These are phyloP conservation scores for Drosophila atripex DNA, from an alignment of 2,888 invertebrate species.

Conservation along the genomic window DNA sequence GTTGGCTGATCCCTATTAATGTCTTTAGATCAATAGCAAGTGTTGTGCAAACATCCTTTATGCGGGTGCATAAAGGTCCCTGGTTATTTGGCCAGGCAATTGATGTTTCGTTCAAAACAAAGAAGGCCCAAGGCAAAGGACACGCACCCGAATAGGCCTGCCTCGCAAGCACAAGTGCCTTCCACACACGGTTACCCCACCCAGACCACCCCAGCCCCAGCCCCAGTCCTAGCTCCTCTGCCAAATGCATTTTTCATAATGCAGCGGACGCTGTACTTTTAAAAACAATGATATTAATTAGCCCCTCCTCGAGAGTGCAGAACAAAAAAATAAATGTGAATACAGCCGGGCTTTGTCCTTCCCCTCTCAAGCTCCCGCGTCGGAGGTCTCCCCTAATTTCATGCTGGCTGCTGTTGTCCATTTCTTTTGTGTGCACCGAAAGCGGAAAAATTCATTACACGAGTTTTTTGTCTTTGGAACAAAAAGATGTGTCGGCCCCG, in stretches of 20 bases:
- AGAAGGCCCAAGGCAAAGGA: conserved; percentile 6
- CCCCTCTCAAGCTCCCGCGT: conserved; percentile 6
- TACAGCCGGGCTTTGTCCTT: conserved; percentile 55
- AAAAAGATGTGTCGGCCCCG: conserved; percentile 42
- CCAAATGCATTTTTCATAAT: conserved; percentile 70
- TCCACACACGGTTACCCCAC: conserved; percentile 2
- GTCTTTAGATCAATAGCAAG: conserved; percentile 65
- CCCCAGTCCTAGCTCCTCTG: background rate
- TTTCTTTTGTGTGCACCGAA: conserved; percentile 66
- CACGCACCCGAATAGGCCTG: background rate
- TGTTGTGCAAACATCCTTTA: conserved; percentile 73
- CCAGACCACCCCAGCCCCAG: background rate
- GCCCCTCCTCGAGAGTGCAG: conserved; percentile 62
- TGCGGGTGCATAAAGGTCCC: conserved; percentile 52
- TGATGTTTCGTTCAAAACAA: conserved; percentile 47
- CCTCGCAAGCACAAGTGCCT: conserved; percentile 13
- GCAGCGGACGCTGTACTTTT: conserved; percentile 57
- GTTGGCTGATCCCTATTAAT: background rate
- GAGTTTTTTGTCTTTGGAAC: conserved; percentile 63
- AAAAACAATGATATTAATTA: conserved; percentile 78
- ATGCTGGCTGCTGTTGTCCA: conserved; percentile 53
- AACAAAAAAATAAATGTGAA: conserved; percentile 61
- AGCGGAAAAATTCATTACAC: conserved; percentile 78
- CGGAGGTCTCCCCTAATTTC: conserved; percentile 12
- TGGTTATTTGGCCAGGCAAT: conserved; percentile 64